Percentiles rank a stretch among this genome's conserved stretches.
Evolutionary conservation across 1,140 invertebrate genomes (phyloP).

Genomic region (Drosophila mayri): DNA sequence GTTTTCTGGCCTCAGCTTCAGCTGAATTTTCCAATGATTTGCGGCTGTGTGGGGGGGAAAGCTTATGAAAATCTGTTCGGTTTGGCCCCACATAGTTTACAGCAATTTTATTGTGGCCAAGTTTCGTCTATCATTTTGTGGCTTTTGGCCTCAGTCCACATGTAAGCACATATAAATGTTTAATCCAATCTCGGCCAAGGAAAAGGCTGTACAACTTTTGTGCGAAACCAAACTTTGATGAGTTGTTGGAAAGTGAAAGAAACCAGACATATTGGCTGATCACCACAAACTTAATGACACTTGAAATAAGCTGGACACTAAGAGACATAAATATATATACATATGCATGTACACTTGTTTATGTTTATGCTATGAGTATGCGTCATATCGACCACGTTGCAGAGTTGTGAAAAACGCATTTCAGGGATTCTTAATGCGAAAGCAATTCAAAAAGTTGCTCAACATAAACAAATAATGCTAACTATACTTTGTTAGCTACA

Average conservation of each 20-base stretch:
- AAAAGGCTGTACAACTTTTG: conserved; percentile 39
- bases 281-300: conserved; percentile 61
- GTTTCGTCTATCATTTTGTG: conserved; percentile 51
- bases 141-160: conserved; percentile 31
- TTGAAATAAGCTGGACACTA: conserved; percentile 38
- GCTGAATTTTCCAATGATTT: conserved; percentile 48
- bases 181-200: conserved; percentile 21
- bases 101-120: conserved; percentile 70
- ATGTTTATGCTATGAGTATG: conserved; percentile 17
- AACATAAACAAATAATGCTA: conserved; percentile 46
- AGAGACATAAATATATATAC: background rate
- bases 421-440: conserved; percentile 77
- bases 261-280: conserved; percentile 15
- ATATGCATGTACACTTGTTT: background rate
- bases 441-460: conserved; percentile 72
- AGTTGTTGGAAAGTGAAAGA: conserved; percentile 50
- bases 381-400: conserved; percentile 32
- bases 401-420: conserved; percentile 62
- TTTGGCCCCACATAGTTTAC: conserved; percentile 56
- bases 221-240: conserved; percentile 41
- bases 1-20: conserved; percentile 7
- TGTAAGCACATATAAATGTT: conserved; percentile 17
- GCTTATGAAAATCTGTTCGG: conserved; percentile 57
- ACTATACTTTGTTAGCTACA: conserved; percentile 18
- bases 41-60: conserved; percentile 30